Base-by-base conservation (phyloP, 1,140 invertebrate genomes). In the Drosophila leontia region DNA sequence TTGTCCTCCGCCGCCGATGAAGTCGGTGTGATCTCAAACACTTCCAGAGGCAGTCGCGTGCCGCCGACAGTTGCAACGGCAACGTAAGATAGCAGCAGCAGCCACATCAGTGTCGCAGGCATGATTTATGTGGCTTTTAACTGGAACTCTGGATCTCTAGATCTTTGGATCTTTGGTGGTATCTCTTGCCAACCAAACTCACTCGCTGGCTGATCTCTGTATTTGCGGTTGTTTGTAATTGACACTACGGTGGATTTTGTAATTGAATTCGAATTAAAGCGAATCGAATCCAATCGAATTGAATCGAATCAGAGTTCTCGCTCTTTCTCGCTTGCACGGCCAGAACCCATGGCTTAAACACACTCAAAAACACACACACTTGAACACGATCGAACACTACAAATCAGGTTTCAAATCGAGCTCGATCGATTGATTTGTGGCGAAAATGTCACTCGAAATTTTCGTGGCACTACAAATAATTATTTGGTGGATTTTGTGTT, bases 21-120 rank as follows among this genome's bases (percentile, higher is more conserved):
- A 6, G 75, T 75, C 61, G 91, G 75, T 57, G 91, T 91, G 64
- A 92, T 78, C 62, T 92, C 91, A 45, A 91, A 92, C 19, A 92
- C 91, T 76, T 92, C 91, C 7, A 92, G 77, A 56, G 91, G 91
- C 57, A 92, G 77, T 45, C 91, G 88, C 78, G 91, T 92, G 79
- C 88, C 79, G 48, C 45, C 63, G 63, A 70, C 67, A 39, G 48
- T 44, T 15, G 61, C 59, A 13, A 65, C 69, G 70, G 29, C 64
- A 61, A 62, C 70, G 62, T 50, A 45, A 26, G 82, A 51, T 57
- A 91, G 67, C 63, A 90, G 57, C 63, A 91, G 39, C 63, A 77
- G 75, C 80, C 82, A 47, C 39, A 65, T 75, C 60, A 77, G 55
- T 42, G 64, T 68, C 26, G 74, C 57, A 34, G 75, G 63, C 75